phyloP scores from a whole-genome alignment of 1,140 invertebrate genomes.

The Lepidurus couesii region DNA sequence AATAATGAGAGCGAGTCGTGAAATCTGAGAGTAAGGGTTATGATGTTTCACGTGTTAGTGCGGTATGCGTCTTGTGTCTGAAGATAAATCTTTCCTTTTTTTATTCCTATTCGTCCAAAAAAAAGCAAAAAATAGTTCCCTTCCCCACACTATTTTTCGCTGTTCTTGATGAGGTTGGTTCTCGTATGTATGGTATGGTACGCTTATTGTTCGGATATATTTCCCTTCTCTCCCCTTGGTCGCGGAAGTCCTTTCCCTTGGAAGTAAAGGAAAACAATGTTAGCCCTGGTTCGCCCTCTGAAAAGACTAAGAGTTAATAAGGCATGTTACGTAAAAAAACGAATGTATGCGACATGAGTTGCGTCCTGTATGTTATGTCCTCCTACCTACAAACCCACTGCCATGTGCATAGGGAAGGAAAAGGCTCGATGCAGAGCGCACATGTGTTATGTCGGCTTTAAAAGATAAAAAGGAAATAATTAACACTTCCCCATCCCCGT shows the following conservation, averaged over 20 bases:
- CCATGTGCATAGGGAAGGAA: conserved; percentile 18
- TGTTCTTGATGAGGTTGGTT: neutral
- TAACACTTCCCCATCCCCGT: neutral
- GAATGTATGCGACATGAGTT: neutral
- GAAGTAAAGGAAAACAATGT: neutral
- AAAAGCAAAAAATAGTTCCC: neutral
- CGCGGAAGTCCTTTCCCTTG: neutral
- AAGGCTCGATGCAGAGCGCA: conserved; percentile 11
- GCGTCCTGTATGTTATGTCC: conserved; percentile 4
- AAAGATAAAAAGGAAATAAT: neutral
- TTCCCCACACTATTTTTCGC: conserved; percentile 5
- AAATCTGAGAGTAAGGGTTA: neutral
- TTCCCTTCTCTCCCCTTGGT: neutral
- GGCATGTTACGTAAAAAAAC: neutral
- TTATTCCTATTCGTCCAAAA: conserved; percentile 13
- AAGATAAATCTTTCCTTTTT: neutral
- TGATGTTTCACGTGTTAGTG: conserved; percentile 15
- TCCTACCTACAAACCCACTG: conserved; percentile 4
- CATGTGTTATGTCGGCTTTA: neutral
- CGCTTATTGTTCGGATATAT: neutral
- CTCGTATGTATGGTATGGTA: conserved; percentile 9
- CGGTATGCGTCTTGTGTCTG: neutral
- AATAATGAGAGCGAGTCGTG: neutral
- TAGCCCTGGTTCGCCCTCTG: neutral
- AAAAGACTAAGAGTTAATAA: neutral